Percentiles rank a stretch among this genome's conserved stretches.
phyloP scores from a whole-genome alignment of 2,888 invertebrate genomes.

The Eubasilissa splendida region DNA sequence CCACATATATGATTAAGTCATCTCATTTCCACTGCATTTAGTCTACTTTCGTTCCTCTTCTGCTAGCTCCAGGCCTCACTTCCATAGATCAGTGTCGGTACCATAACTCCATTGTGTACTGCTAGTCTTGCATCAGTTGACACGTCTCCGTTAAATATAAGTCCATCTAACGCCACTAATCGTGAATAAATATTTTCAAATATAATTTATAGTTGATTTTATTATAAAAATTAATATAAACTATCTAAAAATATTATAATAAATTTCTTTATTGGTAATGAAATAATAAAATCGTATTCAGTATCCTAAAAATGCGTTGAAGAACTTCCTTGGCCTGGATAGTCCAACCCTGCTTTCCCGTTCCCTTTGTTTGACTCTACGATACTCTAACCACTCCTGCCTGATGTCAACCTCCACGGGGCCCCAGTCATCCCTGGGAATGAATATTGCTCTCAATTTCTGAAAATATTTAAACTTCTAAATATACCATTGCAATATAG shows the following conservation, averaged over 20 bases:
- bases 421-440: conserved; percentile 64
- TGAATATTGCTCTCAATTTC: conserved; percentile 60
- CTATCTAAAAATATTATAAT: neutral
- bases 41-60: too few species aligned
- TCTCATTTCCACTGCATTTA: too few species aligned
- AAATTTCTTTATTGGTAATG: neutral
- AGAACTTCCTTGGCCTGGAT: conserved; percentile 46
- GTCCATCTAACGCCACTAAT: too few species aligned
- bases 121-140: too few species aligned
- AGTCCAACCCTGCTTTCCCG: conserved; percentile 26
- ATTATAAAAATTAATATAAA: too few species aligned
- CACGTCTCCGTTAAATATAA: too few species aligned
- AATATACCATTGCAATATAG: neutral
- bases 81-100: too few species aligned
- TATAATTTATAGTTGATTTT: too few species aligned
- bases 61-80: too few species aligned
- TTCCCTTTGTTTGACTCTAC: conserved; percentile 60
- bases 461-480: conserved; percentile 16
- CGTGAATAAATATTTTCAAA: too few species aligned
- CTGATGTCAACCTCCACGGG: conserved; percentile 63
- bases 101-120: too few species aligned
- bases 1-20: too few species aligned
- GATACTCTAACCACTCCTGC: conserved; percentile 62
- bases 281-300: neutral
- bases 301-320: conserved; percentile 40